Evolutionary conservation across 2,888 invertebrate species (phyloP), one percentile per base, ranked within the genome.

Genomic region (Willowsia nigromaculata): DNA sequence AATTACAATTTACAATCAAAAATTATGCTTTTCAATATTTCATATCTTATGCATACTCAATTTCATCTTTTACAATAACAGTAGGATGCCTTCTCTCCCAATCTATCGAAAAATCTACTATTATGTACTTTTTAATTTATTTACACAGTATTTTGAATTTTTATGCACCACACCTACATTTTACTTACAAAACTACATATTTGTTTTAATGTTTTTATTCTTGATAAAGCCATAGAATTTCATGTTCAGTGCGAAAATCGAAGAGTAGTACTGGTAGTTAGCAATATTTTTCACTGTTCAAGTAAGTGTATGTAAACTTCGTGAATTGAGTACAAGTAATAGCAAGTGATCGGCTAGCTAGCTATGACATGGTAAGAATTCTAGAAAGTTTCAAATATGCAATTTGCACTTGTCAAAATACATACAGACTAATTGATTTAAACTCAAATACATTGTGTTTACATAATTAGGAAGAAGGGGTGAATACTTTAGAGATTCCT

Each of bases 21-120:
- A 25, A 43, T 82, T 82, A 82, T 82, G 43, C 62, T 30, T 80
- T 25, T 59, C 9, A 11, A 3, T 50, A n/a, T 9, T 18, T 76
- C 53, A 27, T 47, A 74, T 30, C 27, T 47, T 74, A 25, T 74
- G n/a, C n/a, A n/a, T 59, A 27, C 65, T n/a, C 43, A 13, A 37
- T 43, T 43, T 43, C 13, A 43, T 9, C 13, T 13, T 13, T 13
- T 37, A 37, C 18, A n/a, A 33, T 37, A 37, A 27, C 15, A 25
- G 30, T 37, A n/a, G 65, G n/a, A n/a, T 37, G 65, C 37, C 11
- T 37, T 18, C 33, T 1, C 33, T 30, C 33, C 33, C 43, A 30
- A 59, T 59, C 11, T 18, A 59, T 11, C 30, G 30, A 30, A 59
- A 59, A 27, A 59, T 59, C 30, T 30, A 13, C n/a, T 30, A 59